Conservation (phyloP, 2,113 vertebrate genomes). For the Eulemur rufifrons region DNA sequence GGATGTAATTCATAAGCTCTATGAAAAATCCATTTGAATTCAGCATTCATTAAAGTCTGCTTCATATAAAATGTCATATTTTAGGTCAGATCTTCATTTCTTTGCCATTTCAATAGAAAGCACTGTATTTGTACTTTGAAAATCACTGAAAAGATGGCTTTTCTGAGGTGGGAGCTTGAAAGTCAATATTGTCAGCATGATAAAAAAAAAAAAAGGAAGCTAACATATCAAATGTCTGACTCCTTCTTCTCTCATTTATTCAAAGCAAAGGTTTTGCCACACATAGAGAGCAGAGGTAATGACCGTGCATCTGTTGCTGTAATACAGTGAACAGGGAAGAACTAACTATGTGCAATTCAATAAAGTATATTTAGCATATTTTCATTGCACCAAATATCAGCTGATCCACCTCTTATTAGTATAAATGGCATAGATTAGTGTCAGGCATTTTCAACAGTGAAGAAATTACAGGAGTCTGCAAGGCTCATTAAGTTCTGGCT, state of each 20-base stretch:
- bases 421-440: constrained; percentile 89
- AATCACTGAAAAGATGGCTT: constrained; percentile 12
- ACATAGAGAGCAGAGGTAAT: constrained; percentile 16
- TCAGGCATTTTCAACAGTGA: constrained; percentile 88
- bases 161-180: constrained; percentile 59
- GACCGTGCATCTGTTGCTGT: constrained; percentile 51
- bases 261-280: constrained; percentile 10
- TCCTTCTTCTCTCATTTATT: constrained; percentile 42
- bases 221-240: constrained; percentile 16
- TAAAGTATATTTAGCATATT: constrained; percentile 83
- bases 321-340: constrained; percentile 67
- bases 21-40: constrained; percentile 56
- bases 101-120: constrained; percentile 45
- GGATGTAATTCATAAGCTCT: constrained; percentile 70
- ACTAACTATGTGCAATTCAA: constrained; percentile 78
- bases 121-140: neutral
- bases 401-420: constrained; percentile 88
- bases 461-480: constrained; percentile 88
- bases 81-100: constrained; percentile 72
- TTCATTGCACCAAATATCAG: constrained; percentile 85
- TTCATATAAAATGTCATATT: constrained; percentile 67
- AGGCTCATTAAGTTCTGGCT: constrained; percentile 87
- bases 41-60: constrained; percentile 70
- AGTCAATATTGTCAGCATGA: constrained; percentile 41
- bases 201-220: constrained; percentile 30